Evolutionary conservation across 2,113 vertebrate genomes (phyloP).

Genomic region (Todiramphus saurophagus): DNA sequence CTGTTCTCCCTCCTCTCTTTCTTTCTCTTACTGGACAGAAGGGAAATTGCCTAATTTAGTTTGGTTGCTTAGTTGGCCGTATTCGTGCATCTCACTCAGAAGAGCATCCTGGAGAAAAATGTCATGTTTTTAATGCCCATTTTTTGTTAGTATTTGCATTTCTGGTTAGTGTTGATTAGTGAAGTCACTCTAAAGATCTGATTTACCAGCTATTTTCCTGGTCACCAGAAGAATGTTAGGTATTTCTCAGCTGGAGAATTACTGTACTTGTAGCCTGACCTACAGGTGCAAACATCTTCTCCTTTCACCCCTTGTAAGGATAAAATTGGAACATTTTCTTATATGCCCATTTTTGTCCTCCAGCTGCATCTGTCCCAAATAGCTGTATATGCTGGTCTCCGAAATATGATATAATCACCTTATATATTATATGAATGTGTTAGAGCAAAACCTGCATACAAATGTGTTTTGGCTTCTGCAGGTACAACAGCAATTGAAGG

Average conservation of each 20-base stretch:
- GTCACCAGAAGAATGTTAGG: background rate
- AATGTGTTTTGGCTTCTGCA: background rate
- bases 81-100: constrained; percentile 7
- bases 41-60: constrained; percentile 23
- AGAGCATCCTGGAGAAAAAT: background rate
- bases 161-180: background rate
- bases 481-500: background rate
- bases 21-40: background rate
- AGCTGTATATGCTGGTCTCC: background rate
- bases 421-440: background rate
- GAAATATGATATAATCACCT: background rate
- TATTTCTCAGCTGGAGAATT: constrained; percentile 2
- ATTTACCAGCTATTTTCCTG: background rate
- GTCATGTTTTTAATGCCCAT: background rate
- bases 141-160: background rate
- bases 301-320: background rate
- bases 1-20: background rate
- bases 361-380: background rate
- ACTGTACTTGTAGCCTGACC: background rate
- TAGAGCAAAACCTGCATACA: background rate
- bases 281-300: constrained; percentile 44
- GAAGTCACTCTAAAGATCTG: background rate
- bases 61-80: background rate
- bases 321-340: background rate
- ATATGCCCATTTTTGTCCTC: background rate